A percentile compares a stretch with the other conserved stretches of the same genome.
These are phyloP conservation scores for Drosophila robusta DNA, from an alignment of 2,888 invertebrate species.

Conservation along the genomic window DNA sequence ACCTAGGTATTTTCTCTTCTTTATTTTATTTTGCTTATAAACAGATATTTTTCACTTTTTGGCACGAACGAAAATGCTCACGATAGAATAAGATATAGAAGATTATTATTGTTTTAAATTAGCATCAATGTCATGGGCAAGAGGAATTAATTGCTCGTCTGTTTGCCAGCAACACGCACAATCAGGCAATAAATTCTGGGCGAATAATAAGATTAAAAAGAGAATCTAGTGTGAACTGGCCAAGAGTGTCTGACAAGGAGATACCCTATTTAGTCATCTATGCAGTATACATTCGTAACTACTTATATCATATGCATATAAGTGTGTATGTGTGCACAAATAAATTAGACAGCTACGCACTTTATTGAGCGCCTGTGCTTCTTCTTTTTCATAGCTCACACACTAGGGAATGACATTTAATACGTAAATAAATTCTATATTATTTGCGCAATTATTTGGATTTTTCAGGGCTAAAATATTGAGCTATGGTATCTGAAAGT, in stretches of 20 bases:
- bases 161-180: constrained; percentile 27
- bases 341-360: too few relatives aligned
- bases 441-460: too few relatives aligned
- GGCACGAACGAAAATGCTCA: constrained; percentile 16
- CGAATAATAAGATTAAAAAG: not conserved
- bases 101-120: constrained; percentile 73
- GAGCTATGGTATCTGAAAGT: too few relatives aligned
- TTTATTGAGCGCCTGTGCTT: too few relatives aligned
- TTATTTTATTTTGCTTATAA: not conserved
- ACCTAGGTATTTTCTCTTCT: not conserved
- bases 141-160: constrained; percentile 63
- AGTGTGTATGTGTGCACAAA: too few relatives aligned
- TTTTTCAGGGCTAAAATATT: too few relatives aligned
- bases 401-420: too few relatives aligned
- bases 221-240: not conserved
- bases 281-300: not conserved
- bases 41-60: constrained; percentile 25
- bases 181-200: constrained; percentile 19
- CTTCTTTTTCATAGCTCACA: too few relatives aligned
- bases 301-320: not conserved
- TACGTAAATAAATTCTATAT: too few relatives aligned
- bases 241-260: not conserved
- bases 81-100: constrained; percentile 23
- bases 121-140: constrained; percentile 78
- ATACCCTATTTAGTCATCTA: not conserved